phyloP scores from a whole-genome alignment of 1,140 invertebrate species.

The Drusus annulatus region DNA sequence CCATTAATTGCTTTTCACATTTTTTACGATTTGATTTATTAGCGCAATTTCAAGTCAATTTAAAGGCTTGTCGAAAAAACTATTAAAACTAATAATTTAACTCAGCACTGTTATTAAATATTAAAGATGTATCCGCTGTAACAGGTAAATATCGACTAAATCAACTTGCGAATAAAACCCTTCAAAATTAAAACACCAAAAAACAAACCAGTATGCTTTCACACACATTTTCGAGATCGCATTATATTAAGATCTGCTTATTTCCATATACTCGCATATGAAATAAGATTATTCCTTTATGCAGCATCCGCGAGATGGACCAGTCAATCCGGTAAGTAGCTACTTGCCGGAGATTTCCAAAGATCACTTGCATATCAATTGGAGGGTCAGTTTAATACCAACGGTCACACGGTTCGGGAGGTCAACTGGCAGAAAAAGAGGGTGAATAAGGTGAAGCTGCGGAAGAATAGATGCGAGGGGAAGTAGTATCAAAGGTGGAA shows the following conservation, averaged over 20 bases:
- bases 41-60: too few species aligned
- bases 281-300: constrained; percentile 18
- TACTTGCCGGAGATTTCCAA: constrained; percentile 7
- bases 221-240: not conserved
- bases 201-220: constrained; percentile 24
- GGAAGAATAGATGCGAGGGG: constrained; percentile 17
- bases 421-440: constrained; percentile 21
- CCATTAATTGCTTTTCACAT: too few species aligned
- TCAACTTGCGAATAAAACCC: not conserved
- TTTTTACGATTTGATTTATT: too few species aligned
- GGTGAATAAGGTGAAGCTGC: constrained; percentile 19
- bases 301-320: constrained; percentile 9
- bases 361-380: constrained; percentile 27
- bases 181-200: not conserved
- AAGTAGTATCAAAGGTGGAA: constrained; percentile 40
- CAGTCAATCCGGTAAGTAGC: not conserved
- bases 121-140: constrained; percentile 5
- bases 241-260: constrained; percentile 5
- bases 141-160: constrained; percentile 10
- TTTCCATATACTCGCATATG: constrained; percentile 23
- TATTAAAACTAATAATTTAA: too few species aligned
- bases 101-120: not conserved
- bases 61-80: too few species aligned
- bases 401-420: constrained; percentile 55
- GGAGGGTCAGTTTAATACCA: constrained; percentile 50